These are phyloP conservation scores for Cacoxenus indagator DNA, from an alignment of 2,888 invertebrate genomes.

Conservation along the genomic window DNA sequence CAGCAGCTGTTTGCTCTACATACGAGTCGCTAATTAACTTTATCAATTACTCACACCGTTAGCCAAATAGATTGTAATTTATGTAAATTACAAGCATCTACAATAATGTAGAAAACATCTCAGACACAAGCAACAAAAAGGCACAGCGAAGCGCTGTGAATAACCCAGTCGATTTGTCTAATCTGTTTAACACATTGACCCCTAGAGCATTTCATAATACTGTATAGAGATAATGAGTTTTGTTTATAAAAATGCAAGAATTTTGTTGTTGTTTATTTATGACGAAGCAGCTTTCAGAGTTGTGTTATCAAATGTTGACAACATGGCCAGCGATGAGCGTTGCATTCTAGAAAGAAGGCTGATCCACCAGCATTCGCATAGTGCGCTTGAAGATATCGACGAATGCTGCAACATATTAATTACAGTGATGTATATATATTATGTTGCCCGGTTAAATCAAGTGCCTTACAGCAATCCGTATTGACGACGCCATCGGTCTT, in stretches of 20 bases:
- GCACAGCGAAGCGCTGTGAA: too few species aligned
- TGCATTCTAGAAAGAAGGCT: slow-evolving; percentile 54
- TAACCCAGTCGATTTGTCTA: too few species aligned
- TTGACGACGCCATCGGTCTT: slow-evolving; percentile 40
- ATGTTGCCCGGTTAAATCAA: neutral
- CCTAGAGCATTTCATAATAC: slow-evolving; percentile 3
- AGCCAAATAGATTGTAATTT: too few species aligned
- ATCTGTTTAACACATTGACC: slow-evolving; percentile 9
- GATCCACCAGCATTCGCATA: slow-evolving; percentile 52
- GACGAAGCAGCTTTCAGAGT: neutral
- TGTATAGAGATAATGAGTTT: slow-evolving; percentile 51
- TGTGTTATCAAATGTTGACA: slow-evolving; percentile 41
- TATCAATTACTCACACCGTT: too few species aligned
- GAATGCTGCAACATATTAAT: slow-evolving; percentile 43
- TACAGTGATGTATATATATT: slow-evolving; percentile 10
- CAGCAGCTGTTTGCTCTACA: neutral
- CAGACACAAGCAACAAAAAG: too few species aligned
- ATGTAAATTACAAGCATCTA: too few species aligned
- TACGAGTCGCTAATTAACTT: neutral
- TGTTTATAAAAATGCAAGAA: neutral
- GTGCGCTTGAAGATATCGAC: slow-evolving; percentile 50
- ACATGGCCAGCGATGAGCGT: slow-evolving; percentile 54
- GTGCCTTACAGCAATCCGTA: slow-evolving; percentile 44
- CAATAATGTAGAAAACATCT: too few species aligned
- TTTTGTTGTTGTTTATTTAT: neutral